Conservation (phyloP, 2,888 invertebrate species). For the Tenthredo distinguenda region DNA sequence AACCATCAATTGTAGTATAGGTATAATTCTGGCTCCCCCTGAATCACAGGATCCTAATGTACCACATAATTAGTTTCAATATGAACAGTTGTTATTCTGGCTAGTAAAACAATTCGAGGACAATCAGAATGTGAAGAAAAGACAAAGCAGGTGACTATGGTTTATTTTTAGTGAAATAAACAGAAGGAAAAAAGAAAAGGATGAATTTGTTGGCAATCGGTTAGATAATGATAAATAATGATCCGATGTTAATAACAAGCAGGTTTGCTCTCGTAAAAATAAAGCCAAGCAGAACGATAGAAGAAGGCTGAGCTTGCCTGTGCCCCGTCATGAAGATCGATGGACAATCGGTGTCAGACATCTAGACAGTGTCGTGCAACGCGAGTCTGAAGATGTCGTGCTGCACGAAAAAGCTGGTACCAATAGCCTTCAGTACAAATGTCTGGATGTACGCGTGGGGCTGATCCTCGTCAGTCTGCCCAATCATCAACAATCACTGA, state of each 20-base stretch:
- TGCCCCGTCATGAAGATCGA: conserved; percentile 71
- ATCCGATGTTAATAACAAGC: conserved; percentile 57
- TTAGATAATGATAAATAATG: background rate
- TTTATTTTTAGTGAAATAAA: background rate
- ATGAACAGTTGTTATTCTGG: background rate
- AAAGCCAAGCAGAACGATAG: conserved; percentile 60
- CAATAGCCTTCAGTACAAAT: conserved; percentile 94
- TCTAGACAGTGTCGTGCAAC: conserved; percentile 88
- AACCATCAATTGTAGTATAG: background rate
- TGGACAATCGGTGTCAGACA: conserved; percentile 69
- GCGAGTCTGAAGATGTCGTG: conserved; percentile 97
- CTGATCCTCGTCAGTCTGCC: conserved; percentile 96
- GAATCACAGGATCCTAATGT: background rate
- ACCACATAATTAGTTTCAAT: background rate
- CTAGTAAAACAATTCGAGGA: background rate
- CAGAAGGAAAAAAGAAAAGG: background rate
- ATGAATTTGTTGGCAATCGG: background rate
- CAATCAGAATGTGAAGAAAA: background rate
- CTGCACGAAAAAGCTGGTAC: conserved; percentile 94
- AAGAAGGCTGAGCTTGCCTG: conserved; percentile 68
- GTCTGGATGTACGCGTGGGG: conserved; percentile 96
- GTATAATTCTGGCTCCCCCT: background rate
- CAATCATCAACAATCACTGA: conserved; percentile 77
- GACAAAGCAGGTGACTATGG: background rate
- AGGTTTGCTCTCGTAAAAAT: conserved; percentile 54